Evolutionary conservation across 2,888 invertebrate genomes (phyloP).

Genomic region (Brachylomia viminalis): DNA sequence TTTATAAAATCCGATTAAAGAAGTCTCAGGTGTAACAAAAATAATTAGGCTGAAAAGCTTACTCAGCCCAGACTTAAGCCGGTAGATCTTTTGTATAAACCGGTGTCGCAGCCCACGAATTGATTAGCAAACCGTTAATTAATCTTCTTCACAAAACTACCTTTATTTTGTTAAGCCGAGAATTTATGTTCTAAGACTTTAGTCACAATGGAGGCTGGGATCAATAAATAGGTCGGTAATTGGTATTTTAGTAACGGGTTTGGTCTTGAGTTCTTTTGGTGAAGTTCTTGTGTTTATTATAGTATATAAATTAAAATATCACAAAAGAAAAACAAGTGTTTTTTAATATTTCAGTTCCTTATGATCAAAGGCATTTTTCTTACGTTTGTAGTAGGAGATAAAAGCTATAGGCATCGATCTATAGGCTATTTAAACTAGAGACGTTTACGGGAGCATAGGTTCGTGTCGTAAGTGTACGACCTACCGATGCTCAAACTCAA

Average conservation of each 20-base stretch:
- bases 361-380: background rate
- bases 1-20: conserved; percentile 24
- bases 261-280: background rate
- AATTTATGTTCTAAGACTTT: conserved; percentile 37
- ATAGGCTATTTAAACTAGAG: background rate
- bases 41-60: conserved; percentile 55
- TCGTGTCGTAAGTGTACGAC: background rate
- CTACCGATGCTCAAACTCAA: background rate
- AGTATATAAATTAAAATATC: too few species aligned
- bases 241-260: background rate
- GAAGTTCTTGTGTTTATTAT: background rate
- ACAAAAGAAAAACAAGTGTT: too few species aligned
- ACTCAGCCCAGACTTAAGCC: conserved; percentile 40
- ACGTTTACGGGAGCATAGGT: background rate
- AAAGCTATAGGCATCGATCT: background rate
- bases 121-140: conserved; percentile 59
- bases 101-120: conserved; percentile 48
- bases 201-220: background rate
- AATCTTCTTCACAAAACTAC: conserved; percentile 57
- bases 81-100: conserved; percentile 57
- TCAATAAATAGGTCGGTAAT: conserved; percentile 25
- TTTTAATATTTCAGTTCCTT: too few species aligned
- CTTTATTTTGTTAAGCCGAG: conserved; percentile 17
- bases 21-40: conserved; percentile 47
- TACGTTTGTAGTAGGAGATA: background rate